These are phyloP conservation scores for Troides helena DNA, from an alignment of 2,888 invertebrate species.

Conservation along the genomic window DNA sequence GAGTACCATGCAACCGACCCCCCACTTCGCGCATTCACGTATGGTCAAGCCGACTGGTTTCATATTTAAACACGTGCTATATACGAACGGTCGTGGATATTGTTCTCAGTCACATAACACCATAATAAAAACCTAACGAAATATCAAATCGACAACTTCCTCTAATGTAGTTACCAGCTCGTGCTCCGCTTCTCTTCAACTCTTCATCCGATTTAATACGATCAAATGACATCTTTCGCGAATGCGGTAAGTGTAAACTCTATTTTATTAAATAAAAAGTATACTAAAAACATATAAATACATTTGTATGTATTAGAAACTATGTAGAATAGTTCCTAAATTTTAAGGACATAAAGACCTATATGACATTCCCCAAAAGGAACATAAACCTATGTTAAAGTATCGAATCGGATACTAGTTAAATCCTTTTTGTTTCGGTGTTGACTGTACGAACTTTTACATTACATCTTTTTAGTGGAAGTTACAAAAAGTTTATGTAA, in stretches of 20 bases:
- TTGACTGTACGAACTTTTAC: slow-evolving; percentile 21
- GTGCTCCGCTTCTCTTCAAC: slow-evolving; percentile 3
- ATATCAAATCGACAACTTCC: neutral
- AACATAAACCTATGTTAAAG: neutral
- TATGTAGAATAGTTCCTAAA: neutral
- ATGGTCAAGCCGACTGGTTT: slow-evolving; percentile 51
- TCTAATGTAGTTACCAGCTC: neutral
- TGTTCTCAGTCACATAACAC: slow-evolving; percentile 42
- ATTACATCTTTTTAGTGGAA: slow-evolving; percentile 24
- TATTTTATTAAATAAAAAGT: neutral
- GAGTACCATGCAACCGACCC: slow-evolving; percentile 41
- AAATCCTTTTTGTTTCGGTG: neutral
- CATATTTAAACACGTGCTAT: slow-evolving; percentile 72
- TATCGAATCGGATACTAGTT: neutral
- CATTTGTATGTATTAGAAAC: neutral
- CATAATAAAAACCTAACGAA: slow-evolving; percentile 15
- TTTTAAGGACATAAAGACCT: no score
- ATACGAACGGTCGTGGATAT: slow-evolving; percentile 60
- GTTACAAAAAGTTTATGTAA: slow-evolving; percentile 5
- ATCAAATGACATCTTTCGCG: slow-evolving; percentile 6
- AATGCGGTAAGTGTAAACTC: slow-evolving; percentile 21
- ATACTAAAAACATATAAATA: neutral
- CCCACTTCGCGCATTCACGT: slow-evolving; percentile 49
- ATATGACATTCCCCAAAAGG: neutral
- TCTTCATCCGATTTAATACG: neutral